phyloP scores from a whole-genome alignment of 2,797 vertebrate genomes.

The Micropoecilia bifurca region DNA sequence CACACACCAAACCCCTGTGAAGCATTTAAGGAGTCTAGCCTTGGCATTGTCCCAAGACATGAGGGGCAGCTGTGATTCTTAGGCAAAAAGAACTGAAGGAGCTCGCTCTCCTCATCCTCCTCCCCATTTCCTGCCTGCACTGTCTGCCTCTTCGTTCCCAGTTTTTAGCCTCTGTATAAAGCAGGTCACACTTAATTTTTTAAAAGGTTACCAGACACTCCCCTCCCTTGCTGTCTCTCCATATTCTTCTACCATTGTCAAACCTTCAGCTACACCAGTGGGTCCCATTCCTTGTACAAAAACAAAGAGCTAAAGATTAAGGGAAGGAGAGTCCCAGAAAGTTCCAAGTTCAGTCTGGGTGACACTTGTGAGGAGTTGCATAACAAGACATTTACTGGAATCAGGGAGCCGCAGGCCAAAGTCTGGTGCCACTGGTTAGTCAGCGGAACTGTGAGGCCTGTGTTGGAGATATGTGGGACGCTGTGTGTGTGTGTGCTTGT shows the following conservation, averaged over 20 bases:
- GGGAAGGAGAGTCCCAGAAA: constrained; percentile 41
- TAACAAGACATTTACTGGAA: constrained; percentile 86
- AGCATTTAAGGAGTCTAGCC: constrained; percentile 59
- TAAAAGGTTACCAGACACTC: constrained; percentile 28
- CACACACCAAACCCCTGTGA: constrained; percentile 29
- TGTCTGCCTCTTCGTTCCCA: constrained; percentile 53
- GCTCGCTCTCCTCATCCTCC: constrained; percentile 57
- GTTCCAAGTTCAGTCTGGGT: constrained; percentile 77
- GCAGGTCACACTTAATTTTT: constrained; percentile 41
- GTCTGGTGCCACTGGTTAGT: constrained; percentile 85
- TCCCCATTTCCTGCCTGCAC: constrained; percentile 65
- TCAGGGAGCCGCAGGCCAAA: constrained; percentile 82
- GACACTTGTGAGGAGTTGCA: constrained; percentile 83
- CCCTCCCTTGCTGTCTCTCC: not conserved
- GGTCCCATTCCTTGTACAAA: constrained; percentile 32
- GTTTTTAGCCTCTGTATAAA: constrained; percentile 51
- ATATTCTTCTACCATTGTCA: not conserved
- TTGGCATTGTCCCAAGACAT: constrained; percentile 72
- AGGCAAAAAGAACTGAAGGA: constrained; percentile 60
- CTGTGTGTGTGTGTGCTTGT: constrained; percentile 42
- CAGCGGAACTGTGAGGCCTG: constrained; percentile 78
- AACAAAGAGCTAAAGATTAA: constrained; percentile 28
- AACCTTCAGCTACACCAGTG: constrained; percentile 13
- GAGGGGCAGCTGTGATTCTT: constrained; percentile 79
- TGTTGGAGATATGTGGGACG: constrained; percentile 72